Percentiles rank a stretch among this genome's conserved stretches.
phyloP scores from a whole-genome alignment of 2,797 vertebrate species.

The Macropodus opercularis region DNA sequence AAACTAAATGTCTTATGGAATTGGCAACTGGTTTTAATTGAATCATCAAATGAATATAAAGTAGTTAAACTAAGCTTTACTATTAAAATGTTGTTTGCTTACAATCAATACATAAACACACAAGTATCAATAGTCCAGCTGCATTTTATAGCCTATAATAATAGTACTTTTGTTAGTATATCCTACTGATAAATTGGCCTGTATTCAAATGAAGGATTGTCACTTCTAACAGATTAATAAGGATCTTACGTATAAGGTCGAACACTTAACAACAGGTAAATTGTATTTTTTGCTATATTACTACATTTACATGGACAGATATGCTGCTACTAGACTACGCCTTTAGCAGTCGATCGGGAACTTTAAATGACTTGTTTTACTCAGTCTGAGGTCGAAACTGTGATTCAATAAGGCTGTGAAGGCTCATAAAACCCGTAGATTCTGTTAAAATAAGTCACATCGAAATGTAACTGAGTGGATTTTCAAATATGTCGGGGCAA shows the following conservation, averaged over 20 bases:
- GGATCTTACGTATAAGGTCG: background rate
- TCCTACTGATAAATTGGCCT: background rate
- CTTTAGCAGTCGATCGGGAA: background rate
- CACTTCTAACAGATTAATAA: background rate
- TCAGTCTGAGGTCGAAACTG: background rate
- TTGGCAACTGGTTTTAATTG: background rate
- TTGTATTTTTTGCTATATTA: too few species aligned
- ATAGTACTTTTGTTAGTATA: background rate
- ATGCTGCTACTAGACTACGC: background rate
- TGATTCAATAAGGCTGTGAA: background rate
- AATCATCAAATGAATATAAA: background rate
- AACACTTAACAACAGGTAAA: background rate
- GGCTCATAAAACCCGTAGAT: background rate
- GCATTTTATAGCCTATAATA: background rate
- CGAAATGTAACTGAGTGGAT: conserved; percentile 43
- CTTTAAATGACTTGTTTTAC: background rate
- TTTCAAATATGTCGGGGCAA: conserved; percentile 55
- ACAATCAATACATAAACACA: background rate
- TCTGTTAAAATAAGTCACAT: conserved; percentile 31
- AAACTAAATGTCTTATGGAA: background rate
- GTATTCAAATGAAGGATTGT: background rate
- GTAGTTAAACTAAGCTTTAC: background rate
- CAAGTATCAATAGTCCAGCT: background rate
- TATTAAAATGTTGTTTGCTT: too few species aligned
- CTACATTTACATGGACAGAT: background rate